phyloP scores from a whole-genome alignment of 2,888 invertebrate genomes.

The Caenorhabditis sulstoni region DNA sequence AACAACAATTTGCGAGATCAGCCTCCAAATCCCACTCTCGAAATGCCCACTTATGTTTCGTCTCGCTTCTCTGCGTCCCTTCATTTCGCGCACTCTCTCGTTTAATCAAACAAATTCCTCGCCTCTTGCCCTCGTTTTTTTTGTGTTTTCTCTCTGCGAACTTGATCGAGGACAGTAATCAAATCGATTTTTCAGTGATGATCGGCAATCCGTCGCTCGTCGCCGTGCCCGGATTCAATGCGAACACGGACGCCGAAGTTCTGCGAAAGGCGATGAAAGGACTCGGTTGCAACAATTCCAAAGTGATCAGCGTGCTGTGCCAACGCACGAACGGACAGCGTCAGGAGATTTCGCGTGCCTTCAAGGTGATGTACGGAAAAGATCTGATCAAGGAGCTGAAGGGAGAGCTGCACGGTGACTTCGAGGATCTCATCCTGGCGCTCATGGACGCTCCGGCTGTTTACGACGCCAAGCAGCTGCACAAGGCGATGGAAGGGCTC shows the following conservation, averaged over 20 bases:
- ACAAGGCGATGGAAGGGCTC: constrained; percentile 84
- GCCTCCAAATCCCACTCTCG: not conserved
- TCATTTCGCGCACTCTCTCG: constrained; percentile 26
- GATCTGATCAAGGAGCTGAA: constrained; percentile 81
- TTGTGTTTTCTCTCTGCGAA: constrained; percentile 7
- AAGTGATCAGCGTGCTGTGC: constrained; percentile 84
- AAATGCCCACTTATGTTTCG: constrained; percentile 17
- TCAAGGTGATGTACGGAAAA: constrained; percentile 90
- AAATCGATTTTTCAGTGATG: constrained; percentile 64
- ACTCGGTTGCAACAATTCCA: constrained; percentile 78
- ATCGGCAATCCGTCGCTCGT: constrained; percentile 73
- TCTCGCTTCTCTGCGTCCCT: constrained; percentile 5
- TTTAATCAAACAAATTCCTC: constrained; percentile 33
- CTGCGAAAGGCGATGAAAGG: constrained; percentile 80
- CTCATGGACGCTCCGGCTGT: constrained; percentile 80
- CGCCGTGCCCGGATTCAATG: constrained; percentile 76
- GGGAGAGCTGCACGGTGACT: constrained; percentile 79
- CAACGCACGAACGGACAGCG: constrained; percentile 90
- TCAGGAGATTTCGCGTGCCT: constrained; percentile 86
- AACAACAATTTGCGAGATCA: not conserved
- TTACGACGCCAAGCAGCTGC: constrained; percentile 82
- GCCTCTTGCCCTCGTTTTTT: too few relatives aligned
- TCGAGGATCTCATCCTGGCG: constrained; percentile 79
- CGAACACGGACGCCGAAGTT: constrained; percentile 76
- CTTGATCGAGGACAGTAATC: constrained; percentile 29